Conservation (phyloP, 2,113 vertebrate species). For the Varanus salvator region DNA sequence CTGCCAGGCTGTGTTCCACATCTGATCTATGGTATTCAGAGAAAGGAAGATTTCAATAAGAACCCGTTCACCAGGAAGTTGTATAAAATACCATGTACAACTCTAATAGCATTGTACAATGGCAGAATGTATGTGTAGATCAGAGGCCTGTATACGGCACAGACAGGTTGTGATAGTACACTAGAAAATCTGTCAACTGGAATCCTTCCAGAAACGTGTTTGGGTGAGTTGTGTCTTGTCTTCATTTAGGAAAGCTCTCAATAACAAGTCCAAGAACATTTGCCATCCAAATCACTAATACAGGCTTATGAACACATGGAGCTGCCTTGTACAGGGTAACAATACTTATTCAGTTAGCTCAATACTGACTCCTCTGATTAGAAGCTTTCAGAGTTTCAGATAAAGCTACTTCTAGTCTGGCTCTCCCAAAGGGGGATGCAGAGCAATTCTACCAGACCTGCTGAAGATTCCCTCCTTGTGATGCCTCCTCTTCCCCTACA, state of each 20-base stretch:
- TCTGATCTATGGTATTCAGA: neutral
- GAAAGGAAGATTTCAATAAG: neutral
- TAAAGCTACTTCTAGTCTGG: neutral
- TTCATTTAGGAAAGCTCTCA: neutral
- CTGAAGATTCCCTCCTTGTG: no score
- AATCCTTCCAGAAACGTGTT: no score
- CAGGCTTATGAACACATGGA: neutral
- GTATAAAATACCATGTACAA: neutral
- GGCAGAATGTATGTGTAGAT: no score
- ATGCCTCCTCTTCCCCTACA: no score
- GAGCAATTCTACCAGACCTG: no score
- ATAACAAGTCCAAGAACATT: neutral
- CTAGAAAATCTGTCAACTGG: neutral
- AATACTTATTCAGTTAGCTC: neutral
- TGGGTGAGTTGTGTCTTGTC: no score
- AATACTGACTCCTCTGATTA: neutral
- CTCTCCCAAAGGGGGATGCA: neutral
- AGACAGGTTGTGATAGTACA: no score
- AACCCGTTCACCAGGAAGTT: neutral
- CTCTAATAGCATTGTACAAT: neutral
- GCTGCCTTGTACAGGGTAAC: neutral
- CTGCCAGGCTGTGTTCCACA: neutral
- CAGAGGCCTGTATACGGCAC: neutral
- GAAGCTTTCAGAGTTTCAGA: neutral
- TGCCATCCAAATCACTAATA: neutral